Conservation (phyloP, 2,888 invertebrate genomes). For the Venusia cambrica region DNA sequence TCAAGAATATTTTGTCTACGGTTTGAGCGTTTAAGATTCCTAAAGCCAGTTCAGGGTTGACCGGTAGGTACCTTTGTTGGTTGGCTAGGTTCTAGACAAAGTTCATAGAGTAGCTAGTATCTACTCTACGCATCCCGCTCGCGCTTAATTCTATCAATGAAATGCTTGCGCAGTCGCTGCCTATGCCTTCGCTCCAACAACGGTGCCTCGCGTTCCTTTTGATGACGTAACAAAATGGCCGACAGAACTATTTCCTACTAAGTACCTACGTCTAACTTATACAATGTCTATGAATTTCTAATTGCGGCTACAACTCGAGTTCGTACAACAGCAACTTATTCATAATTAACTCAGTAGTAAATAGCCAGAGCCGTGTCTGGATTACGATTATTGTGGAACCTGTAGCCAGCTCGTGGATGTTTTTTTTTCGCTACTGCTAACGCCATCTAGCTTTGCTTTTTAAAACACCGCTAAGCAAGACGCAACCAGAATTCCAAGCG, state of each 20-base stretch:
- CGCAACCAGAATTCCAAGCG: slow-evolving; percentile 1
- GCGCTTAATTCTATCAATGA: slow-evolving; percentile 73
- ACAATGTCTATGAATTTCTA: background rate
- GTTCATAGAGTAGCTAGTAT: slow-evolving; percentile 7
- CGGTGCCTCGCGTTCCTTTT: slow-evolving; percentile 67
- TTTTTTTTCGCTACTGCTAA: slow-evolving; percentile 17
- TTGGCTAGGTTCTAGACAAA: slow-evolving; percentile 25
- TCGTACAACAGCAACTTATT: too few species aligned
- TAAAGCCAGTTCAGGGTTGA: slow-evolving; percentile 25
- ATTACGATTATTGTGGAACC: too few species aligned
- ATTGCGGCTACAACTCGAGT: background rate
- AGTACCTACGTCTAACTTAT: slow-evolving; percentile 28
- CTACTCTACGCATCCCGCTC: slow-evolving; percentile 56
- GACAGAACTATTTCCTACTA: slow-evolving; percentile 46
- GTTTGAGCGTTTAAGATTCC: slow-evolving; percentile 25
- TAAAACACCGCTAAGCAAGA: background rate
- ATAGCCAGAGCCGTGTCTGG: too few species aligned
- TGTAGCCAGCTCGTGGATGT: too few species aligned
- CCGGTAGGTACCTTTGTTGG: slow-evolving; percentile 38
- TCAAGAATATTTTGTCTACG: slow-evolving; percentile 14
- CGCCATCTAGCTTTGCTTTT: slow-evolving; percentile 20
- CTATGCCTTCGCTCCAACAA: slow-evolving; percentile 42
- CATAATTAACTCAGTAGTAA: too few species aligned
- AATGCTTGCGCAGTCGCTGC: slow-evolving; percentile 57
- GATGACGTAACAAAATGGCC: slow-evolving; percentile 75